These are phyloP conservation scores for Tenodera sinensis DNA, from an alignment of 2,888 invertebrate species.

Conservation along the genomic window DNA sequence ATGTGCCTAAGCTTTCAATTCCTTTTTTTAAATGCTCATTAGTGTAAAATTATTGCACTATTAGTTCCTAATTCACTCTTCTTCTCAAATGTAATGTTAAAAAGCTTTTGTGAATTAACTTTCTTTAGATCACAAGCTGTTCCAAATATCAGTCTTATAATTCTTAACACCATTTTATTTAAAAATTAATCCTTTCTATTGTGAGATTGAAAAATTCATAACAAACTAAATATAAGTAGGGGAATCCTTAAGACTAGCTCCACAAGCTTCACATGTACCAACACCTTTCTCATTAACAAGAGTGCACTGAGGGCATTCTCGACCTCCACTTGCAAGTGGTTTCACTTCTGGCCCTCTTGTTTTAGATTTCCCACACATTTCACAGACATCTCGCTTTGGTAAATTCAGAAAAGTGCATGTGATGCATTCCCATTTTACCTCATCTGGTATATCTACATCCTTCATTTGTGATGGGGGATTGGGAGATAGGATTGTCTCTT, in stretches of 20 bases:
- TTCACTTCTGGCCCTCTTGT: constrained; percentile 55
- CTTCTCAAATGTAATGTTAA: not conserved
- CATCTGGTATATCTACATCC: not conserved
- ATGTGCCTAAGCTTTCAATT: not conserved
- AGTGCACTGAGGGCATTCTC: constrained; percentile 72
- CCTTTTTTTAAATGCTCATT: not conserved
- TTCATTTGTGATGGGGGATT: not conserved
- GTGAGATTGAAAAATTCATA: not conserved
- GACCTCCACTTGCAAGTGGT: constrained; percentile 67
- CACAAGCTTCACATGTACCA: constrained; percentile 64
- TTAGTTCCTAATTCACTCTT: not conserved
- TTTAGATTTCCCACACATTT: constrained; percentile 70
- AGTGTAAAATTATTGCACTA: not conserved
- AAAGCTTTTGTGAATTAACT: not conserved
- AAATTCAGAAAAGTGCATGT: constrained; percentile 69
- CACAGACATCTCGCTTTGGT: constrained; percentile 56
- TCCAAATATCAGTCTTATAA: not conserved
- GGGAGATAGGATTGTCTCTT: not conserved
- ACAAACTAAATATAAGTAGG: constrained; percentile 67
- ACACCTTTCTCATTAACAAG: constrained; percentile 67
- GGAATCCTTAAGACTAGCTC: constrained; percentile 63
- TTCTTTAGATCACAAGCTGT: not conserved
- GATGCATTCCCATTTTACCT: constrained; percentile 61
- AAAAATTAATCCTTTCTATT: not conserved
- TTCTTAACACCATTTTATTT: not conserved